Evolutionary conservation across 2,888 invertebrate species (phyloP), one percentile per base, ranked within the genome.

Genomic region (Halocaridina rubra): DNA sequence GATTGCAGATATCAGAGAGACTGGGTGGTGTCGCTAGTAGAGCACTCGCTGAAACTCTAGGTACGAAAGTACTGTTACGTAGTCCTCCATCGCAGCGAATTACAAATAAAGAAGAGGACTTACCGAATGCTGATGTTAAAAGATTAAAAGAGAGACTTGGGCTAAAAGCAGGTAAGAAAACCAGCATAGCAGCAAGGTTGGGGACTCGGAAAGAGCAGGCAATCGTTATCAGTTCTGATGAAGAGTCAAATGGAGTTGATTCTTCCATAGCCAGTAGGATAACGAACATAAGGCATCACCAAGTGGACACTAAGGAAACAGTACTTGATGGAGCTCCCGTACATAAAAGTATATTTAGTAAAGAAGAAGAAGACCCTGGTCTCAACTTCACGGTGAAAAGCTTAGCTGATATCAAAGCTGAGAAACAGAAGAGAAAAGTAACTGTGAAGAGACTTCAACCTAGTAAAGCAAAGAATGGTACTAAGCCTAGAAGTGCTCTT

Each of bases 21-120:
- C 19, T 76, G 2, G 76, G 76, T 3, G 76, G 76, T n/a, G 59
- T 76, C 16, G 76, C 59, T 3, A 30, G 76, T 5, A 59, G 76
- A 24, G 57, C 76, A 1, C 59, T 75, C 13, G 76, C 76, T 4
- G 75, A 76, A 57, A 76, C 76, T 27, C 29, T 76, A 22, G 76
- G 76, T 39, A 32, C 30, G 19, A 57, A 27, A 2, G 59, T 29
- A 19, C n/a, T 7, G 1, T n/a, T 22, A 8, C 76, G 76, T 53
- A 16, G 19, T 2, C 53, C 16, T 3, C n/a, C n/a, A 4, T 16
- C 19, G 0, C 16, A 53, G 53, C 16, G 53, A 4, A 16, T 53
- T 4, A n/a, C 53, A 4, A 19, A 19, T 16, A 3, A 3, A n/a
- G 19, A 53, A 53, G 53, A 53, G 19, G 53, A 53, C 16, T 3